These are phyloP conservation scores for Rhincodon typus DNA, from an alignment of 2,797 vertebrate genomes.

Conservation along the genomic window DNA sequence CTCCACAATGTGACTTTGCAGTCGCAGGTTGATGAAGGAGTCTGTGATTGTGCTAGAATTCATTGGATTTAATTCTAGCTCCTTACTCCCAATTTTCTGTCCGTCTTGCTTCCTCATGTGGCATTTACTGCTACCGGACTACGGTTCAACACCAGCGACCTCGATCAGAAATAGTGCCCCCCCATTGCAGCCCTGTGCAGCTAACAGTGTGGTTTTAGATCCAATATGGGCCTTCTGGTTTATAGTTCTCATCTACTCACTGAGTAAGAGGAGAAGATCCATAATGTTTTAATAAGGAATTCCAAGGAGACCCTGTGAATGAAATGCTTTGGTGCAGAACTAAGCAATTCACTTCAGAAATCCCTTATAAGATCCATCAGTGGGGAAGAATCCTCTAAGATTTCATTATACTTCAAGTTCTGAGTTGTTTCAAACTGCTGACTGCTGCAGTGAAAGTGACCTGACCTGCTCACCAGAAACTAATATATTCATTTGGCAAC, in stretches of 20 bases:
- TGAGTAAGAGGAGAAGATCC: not conserved
- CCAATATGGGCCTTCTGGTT: not conserved
- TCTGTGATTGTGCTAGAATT: not conserved
- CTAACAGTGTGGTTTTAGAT: not conserved
- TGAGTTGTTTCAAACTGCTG: conserved; percentile 1
- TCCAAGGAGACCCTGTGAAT: not conserved
- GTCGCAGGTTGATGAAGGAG: not conserved
- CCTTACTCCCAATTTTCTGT: not conserved
- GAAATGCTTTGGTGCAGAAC: not conserved
- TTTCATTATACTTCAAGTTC: not conserved
- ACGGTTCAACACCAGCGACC: not conserved
- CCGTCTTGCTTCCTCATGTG: not conserved
- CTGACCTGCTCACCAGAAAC: conserved; percentile 25
- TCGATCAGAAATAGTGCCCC: not conserved
- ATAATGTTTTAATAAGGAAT: not conserved
- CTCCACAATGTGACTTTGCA: not conserved
- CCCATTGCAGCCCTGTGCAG: not conserved
- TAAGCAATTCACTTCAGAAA: not conserved
- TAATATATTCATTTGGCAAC: not conserved
- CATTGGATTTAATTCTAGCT: not conserved
- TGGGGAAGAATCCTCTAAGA: not conserved
- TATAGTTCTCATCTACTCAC: not conserved
- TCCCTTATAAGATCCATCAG: not conserved
- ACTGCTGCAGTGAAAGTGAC: conserved; percentile 21
- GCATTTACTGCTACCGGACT: not conserved